Evolutionary conservation across 2,113 vertebrate species (phyloP).

Genomic region (Coregonus clupeaformis): DNA sequence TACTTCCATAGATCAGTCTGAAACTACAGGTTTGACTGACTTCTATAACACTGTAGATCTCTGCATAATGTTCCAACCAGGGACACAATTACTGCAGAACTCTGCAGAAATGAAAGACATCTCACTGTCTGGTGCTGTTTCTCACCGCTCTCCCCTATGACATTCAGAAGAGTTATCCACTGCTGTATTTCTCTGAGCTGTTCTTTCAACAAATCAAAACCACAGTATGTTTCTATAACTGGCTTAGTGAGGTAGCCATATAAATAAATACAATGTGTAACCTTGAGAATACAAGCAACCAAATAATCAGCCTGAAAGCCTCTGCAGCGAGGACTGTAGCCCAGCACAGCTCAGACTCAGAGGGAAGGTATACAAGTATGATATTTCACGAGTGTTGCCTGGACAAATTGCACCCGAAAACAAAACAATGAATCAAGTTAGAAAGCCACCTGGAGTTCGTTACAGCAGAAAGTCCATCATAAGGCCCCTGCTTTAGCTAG

Average conservation of each 20-base stretch:
- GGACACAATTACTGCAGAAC: not conserved
- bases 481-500: conserved; percentile 1
- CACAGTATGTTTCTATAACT: not conserved
- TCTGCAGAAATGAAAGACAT: not conserved
- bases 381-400: conserved; percentile 57
- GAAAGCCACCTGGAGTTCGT: conserved; percentile 66
- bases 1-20: too few relatives aligned
- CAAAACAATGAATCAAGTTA: conserved; percentile 67
- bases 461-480: conserved; percentile 54
- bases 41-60: too few relatives aligned
- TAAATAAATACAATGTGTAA: conserved; percentile 34
- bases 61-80: too few relatives aligned
- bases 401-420: conserved; percentile 62
- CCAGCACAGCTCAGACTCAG: not conserved
- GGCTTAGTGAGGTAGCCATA: not conserved
- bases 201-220: conserved; percentile 1
- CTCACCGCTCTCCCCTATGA: not conserved
- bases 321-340: conserved; percentile 41
- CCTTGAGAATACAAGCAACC: conserved; percentile 55
- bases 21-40: too few relatives aligned
- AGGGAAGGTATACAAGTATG: conserved; percentile 24
- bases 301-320: conserved; percentile 62
- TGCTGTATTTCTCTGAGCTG: not conserved
- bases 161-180: not conserved
- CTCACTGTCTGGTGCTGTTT: not conserved